Conservation (phyloP, 2,113 vertebrate genomes). For the Regulus satrapa region DNA sequence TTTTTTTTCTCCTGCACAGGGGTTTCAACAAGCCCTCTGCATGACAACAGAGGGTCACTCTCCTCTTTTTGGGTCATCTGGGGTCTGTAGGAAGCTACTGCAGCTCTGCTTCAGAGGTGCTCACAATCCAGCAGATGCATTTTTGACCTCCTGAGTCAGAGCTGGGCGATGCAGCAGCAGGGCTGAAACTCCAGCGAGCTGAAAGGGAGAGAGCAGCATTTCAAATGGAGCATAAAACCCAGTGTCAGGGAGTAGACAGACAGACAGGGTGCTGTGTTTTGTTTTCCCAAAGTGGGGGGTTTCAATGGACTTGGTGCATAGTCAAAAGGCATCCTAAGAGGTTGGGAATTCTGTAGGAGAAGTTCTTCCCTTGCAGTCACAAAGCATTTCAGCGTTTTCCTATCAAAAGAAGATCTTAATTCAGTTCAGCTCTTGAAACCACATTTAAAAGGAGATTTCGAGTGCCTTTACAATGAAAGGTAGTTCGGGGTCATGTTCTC, state of each 20-base stretch:
- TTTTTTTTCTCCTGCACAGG: not conserved
- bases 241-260: not conserved
- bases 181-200: not conserved
- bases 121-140: not conserved
- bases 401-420: not conserved
- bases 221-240: not conserved
- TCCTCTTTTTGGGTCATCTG: not conserved
- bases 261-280: not conserved
- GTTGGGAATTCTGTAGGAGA: not conserved
- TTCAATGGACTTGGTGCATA: not conserved
- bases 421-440: not conserved
- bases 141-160: not conserved
- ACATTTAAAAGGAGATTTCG: not conserved
- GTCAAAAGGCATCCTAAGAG: not conserved
- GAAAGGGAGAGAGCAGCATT: not conserved
- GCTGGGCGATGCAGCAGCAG: not conserved
- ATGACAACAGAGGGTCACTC: not conserved
- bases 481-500: constrained; percentile 1
- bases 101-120: not conserved
- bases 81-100: not conserved
- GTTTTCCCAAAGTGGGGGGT: not conserved
- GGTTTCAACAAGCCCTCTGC: not conserved
- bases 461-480: not conserved
- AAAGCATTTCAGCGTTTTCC: not conserved
- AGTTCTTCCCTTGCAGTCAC: not conserved